Conservation (phyloP, 2,113 vertebrate species). For the Bettongia penicillata region DNA sequence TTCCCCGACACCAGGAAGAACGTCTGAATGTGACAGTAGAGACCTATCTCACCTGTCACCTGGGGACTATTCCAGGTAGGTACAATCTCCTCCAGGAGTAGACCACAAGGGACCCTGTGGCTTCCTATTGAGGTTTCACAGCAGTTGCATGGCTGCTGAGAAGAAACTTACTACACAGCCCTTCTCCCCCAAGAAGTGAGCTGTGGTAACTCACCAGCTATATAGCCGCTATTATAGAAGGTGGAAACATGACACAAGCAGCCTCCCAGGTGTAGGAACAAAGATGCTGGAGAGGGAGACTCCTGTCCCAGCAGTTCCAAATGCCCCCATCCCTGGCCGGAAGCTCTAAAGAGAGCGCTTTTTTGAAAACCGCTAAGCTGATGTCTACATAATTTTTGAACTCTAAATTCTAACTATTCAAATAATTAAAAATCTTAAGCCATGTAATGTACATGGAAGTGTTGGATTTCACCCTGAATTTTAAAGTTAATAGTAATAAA, state of each 20-base stretch:
- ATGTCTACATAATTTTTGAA: constrained; percentile 57
- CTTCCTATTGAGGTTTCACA: background rate
- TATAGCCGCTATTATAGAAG: background rate
- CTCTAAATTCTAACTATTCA: constrained; percentile 73
- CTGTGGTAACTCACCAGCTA: background rate
- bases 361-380: constrained; percentile 74
- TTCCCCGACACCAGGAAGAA: background rate
- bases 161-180: background rate
- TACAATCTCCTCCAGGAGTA: background rate
- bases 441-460: constrained; percentile 85
- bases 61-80: background rate
- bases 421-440: constrained; percentile 77
- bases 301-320: constrained; percentile 62
- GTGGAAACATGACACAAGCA: background rate
- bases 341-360: constrained; percentile 47
- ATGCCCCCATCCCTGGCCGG: constrained; percentile 62
- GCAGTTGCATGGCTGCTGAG: background rate
- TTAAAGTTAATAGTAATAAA: constrained; percentile 72
- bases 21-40: background rate
- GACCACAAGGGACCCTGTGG: background rate
- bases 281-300: constrained; percentile 60
- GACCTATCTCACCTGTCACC: background rate
- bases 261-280: background rate
- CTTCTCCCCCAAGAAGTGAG: background rate
- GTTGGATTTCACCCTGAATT: constrained; percentile 83